Evolutionary conservation across 2,113 vertebrate species (phyloP).

Genomic region (Hiodon tergisus): DNA sequence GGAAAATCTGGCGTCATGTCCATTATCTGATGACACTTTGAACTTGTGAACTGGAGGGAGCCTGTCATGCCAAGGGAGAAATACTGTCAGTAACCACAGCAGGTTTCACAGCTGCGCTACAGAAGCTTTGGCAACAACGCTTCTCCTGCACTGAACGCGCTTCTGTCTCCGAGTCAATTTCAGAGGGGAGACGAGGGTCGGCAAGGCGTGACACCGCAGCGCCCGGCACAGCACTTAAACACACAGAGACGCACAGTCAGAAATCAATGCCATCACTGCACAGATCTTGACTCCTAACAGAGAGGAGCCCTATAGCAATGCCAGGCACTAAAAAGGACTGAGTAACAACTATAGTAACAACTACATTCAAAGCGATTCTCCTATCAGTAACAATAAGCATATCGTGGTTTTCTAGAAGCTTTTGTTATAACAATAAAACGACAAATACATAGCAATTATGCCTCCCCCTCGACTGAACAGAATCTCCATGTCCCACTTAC

Average conservation of each 20-base stretch:
- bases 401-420: slow-evolving; percentile 9
- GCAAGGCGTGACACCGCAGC: slow-evolving; percentile 7
- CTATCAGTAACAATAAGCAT: background rate
- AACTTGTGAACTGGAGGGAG: background rate
- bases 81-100: background rate
- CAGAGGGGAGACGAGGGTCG: background rate
- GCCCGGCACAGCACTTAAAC: slow-evolving; percentile 26
- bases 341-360: slow-evolving; percentile 5
- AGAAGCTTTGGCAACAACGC: background rate
- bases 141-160: background rate
- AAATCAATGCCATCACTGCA: slow-evolving; percentile 15
- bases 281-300: background rate
- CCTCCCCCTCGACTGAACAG: background rate
- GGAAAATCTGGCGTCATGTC: background rate
- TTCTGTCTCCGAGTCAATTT: background rate
- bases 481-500: background rate
- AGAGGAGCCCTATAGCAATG: slow-evolving; percentile 12
- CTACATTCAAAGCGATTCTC: background rate
- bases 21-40: background rate
- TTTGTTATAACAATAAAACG: background rate
- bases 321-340: slow-evolving; percentile 10
- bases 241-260: slow-evolving; percentile 16
- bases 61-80: background rate
- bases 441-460: background rate
- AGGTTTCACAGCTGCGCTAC: background rate